Evolutionary conservation across 2,797 vertebrate genomes (phyloP).

Genomic region (Antrozous pallidus): DNA sequence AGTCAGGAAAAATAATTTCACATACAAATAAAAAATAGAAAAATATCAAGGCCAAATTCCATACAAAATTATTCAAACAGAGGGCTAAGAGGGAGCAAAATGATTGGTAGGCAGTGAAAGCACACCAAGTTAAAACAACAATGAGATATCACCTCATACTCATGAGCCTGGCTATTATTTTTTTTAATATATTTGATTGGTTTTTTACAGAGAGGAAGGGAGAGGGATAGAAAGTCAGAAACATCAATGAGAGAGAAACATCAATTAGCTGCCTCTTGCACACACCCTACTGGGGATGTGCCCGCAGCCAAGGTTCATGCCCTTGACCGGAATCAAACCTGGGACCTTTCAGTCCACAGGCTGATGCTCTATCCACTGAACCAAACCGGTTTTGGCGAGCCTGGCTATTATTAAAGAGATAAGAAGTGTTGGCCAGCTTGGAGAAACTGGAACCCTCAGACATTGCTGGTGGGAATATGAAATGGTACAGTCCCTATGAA

Average conservation of each 20-base stretch:
- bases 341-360: too few relatives aligned
- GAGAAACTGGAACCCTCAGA: not conserved
- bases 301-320: too few relatives aligned
- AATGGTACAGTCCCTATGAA: not conserved
- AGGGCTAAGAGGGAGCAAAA: not conserved
- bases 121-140: not conserved
- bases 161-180: not conserved
- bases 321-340: too few relatives aligned
- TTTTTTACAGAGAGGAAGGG: too few relatives aligned
- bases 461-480: not conserved
- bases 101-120: not conserved
- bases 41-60: not conserved
- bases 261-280: too few relatives aligned
- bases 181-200: too few relatives aligned
- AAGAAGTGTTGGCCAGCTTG: not conserved
- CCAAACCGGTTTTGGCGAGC: too few relatives aligned
- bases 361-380: too few relatives aligned
- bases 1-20: not conserved
- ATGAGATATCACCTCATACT: not conserved
- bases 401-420: not conserved
- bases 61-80: not conserved
- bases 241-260: too few relatives aligned
- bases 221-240: too few relatives aligned
- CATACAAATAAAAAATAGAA: not conserved
- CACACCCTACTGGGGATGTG: too few relatives aligned